phyloP scores from a whole-genome alignment of 23 tunicate species.

The Clavelina lepadiformis region DNA sequence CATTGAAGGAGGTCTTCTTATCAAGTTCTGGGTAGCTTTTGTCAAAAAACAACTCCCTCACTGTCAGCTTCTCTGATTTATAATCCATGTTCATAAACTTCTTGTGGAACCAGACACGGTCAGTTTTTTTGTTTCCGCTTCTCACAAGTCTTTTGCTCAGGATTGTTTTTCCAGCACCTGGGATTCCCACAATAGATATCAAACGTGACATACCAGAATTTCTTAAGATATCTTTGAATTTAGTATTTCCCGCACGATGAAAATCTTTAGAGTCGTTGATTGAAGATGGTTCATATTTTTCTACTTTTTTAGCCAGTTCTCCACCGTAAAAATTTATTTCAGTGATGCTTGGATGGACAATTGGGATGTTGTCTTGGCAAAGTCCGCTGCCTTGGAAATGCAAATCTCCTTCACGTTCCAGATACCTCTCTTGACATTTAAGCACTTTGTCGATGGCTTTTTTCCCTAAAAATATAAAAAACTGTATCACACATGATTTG shows the following conservation, averaged over 20 bases:
- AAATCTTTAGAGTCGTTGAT: too few relatives aligned
- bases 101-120: constrained; percentile 3
- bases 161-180: constrained; percentile 37
- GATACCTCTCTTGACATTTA: too few relatives aligned
- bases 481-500: too few relatives aligned
- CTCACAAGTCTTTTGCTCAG: constrained; percentile 1
- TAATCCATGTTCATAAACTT: constrained; percentile 9
- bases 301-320: background rate
- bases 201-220: background rate
- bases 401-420: background rate
- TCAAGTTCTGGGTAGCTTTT: constrained; percentile 5
- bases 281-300: constrained; percentile 2
- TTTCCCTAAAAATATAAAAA: too few relatives aligned
- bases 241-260: too few relatives aligned
- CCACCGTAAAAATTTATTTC: constrained; percentile 15
- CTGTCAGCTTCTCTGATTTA: background rate
- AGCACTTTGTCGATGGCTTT: too few relatives aligned
- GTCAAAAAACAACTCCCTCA: constrained; percentile 9
- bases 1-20: background rate
- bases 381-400: background rate
- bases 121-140: background rate
- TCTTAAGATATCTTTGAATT: too few relatives aligned
- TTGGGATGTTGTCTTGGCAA: constrained; percentile 4
- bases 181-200: constrained; percentile 12
- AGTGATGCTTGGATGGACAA: constrained; percentile 16